Evolutionary conservation across 1,140 invertebrate species (phyloP).

Genomic region (Drosophila rhopaloa): DNA sequence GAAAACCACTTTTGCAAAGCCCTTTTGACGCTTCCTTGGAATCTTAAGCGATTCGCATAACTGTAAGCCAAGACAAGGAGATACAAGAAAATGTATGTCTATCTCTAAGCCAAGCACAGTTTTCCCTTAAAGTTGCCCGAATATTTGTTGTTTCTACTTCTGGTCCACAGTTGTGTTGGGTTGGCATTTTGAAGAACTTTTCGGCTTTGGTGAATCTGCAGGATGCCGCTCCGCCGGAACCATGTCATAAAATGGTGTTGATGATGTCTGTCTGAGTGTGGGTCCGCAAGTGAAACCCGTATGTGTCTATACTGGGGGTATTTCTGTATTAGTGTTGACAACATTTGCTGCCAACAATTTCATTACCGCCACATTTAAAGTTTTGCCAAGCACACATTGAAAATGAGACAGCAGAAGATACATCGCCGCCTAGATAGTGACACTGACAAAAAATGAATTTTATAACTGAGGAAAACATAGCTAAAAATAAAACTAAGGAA

Average conservation of each 20-base stretch:
- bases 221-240: conserved; percentile 60
- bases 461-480: too few relatives aligned
- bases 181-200: conserved; percentile 62
- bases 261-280: conserved; percentile 46
- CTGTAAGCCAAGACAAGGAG: conserved; percentile 49
- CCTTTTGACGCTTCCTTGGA: conserved; percentile 32
- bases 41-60: conserved; percentile 59
- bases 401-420: conserved; percentile 50
- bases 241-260: conserved; percentile 69
- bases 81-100: conserved; percentile 9
- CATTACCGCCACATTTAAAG: conserved; percentile 80
- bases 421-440: conserved; percentile 14
- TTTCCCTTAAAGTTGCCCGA: conserved; percentile 34
- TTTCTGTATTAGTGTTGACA: conserved; percentile 60
- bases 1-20: conserved; percentile 20
- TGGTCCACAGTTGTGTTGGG: conserved; percentile 24
- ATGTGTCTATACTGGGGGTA: conserved; percentile 11
- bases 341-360: conserved; percentile 77
- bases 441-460: conserved; percentile 5
- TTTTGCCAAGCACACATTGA: conserved; percentile 63
- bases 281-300: background rate
- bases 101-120: conserved; percentile 45
- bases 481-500: too few relatives aligned
- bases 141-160: conserved; percentile 33
- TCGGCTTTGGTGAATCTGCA: conserved; percentile 69